Base-by-base conservation (phyloP, 2,888 invertebrate genomes). In the Cerceris ruficornis region DNA sequence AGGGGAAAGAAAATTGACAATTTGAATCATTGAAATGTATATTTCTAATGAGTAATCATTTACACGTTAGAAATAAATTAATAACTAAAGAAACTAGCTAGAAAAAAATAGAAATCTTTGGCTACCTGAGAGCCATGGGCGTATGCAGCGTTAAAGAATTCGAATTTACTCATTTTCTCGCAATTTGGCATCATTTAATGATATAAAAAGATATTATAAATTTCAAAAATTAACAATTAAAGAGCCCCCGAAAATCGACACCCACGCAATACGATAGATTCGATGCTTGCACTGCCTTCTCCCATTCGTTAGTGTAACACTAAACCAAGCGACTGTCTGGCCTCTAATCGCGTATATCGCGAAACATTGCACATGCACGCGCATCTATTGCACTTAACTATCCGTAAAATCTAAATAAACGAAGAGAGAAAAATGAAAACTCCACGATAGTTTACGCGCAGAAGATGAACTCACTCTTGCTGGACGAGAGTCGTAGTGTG, bases 261-360 rank as follows among this genome's bases (percentile, higher is more conserved):
- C 80, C 69, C 62, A 60, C 58, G 62, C 69, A 75, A 84, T 70
- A 73, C 71, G 71, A 81, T 86, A 84, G 86, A 86, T 83, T 88
- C 86, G 81, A 89, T 81, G 89, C 87, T 90, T 89, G 87, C 90
- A 90, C 90, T 90, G 90, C 90, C 90, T 90, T 83, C 28, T 86
- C 80, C 82, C 83, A 82, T 82, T 86, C 73, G 77, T 83, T 86
- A 78, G 79, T 80, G 79, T 84, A 83, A 83, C 77, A 65, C 81
- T 68, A 64, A 80, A 28, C 28, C 28, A 84, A 78, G 69, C 76
- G 80, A 78, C 82, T 84, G 82, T 85, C 82, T 83, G 70, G 81
- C 79, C 82, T 80, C 79, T 82, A 69, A 70, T 28, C 72, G 77
- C 75, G 82, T 75, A 74, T 68, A 70, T 46, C 72, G 49, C 46